These are phyloP conservation scores for Drosophila falleni DNA, from an alignment of 2,888 invertebrate genomes.

Conservation along the genomic window DNA sequence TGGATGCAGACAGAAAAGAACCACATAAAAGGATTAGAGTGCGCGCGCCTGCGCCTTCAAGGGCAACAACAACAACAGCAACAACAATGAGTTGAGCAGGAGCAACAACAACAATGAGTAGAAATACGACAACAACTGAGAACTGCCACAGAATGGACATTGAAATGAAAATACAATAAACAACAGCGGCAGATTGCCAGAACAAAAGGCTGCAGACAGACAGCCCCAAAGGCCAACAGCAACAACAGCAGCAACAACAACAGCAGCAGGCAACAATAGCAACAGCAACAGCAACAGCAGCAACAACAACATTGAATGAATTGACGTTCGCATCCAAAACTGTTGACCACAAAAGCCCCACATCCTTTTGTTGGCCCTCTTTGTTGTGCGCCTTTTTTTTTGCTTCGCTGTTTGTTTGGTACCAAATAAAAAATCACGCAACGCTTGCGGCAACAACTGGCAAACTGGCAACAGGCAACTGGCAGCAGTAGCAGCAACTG, in stretches of 20 bases:
- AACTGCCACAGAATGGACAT: conserved; percentile 62
- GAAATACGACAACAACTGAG: conserved; percentile 13
- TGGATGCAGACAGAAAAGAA: conserved; percentile 18
- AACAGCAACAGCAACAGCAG: conserved; percentile 34
- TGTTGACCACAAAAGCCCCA: conserved; percentile 60
- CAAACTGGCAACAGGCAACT: conserved; percentile 30
- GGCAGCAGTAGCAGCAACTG: not conserved
- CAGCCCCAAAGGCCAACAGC: conserved; percentile 45
- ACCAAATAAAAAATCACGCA: conserved; percentile 75
- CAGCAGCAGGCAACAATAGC: conserved; percentile 34
- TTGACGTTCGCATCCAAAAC: conserved; percentile 36
- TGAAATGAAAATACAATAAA: conserved; percentile 77
- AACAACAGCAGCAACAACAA: conserved; percentile 26
- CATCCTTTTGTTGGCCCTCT: conserved; percentile 69
- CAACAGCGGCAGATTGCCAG: conserved; percentile 55
- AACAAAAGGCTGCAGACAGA: conserved; percentile 61
- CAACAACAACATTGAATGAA: conserved; percentile 44
- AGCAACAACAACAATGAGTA: conserved; percentile 11
- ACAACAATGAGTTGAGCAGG: conserved; percentile 5
- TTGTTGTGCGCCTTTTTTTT: conserved; percentile 43
- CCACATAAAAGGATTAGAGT: conserved; percentile 75
- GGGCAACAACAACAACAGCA: not conserved
- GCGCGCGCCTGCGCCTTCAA: conserved; percentile 49
- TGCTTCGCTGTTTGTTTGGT: conserved; percentile 66
- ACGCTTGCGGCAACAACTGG: conserved; percentile 49